phyloP scores from a whole-genome alignment of 2,113 vertebrate genomes.

The Cyphomyrus discorhynchus region DNA sequence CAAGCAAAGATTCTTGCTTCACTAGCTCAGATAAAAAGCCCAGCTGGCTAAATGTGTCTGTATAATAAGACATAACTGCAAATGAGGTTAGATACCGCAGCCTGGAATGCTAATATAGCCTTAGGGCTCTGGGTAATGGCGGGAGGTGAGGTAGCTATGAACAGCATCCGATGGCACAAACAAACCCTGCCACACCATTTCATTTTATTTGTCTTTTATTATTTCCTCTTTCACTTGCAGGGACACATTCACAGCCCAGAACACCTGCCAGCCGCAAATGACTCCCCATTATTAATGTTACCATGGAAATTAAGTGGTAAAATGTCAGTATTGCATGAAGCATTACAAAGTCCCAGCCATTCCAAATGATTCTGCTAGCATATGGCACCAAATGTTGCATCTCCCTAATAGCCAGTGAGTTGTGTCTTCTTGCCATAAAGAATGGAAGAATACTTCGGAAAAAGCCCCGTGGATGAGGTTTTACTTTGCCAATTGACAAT shows the following conservation, averaged over 20 bases:
- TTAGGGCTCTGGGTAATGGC: neutral
- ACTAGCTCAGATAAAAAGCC: constrained; percentile 3
- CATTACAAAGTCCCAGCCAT: constrained; percentile 45
- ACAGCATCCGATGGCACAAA: neutral
- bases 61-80: constrained; percentile 3
- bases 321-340: constrained; percentile 54
- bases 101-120: neutral
- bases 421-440: constrained; percentile 38
- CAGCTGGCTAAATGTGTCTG: neutral
- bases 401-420: constrained; percentile 53
- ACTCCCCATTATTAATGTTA: constrained; percentile 53
- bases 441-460: constrained; percentile 35
- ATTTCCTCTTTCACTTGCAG: constrained; percentile 16
- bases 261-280: constrained; percentile 44
- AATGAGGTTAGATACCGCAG: neutral
- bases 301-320: constrained; percentile 62
- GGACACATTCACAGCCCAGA: constrained; percentile 32
- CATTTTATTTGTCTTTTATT: neutral
- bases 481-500: constrained; percentile 25
- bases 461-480: constrained; percentile 29
- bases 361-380: constrained; percentile 29
- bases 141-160: neutral
- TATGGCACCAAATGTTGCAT: constrained; percentile 28
- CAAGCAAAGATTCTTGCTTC: neutral
- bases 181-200: neutral